Evolutionary conservation across 2,888 invertebrate species (phyloP), one percentile per base, ranked within the genome.

Genomic region (Acronicta psi): DNA sequence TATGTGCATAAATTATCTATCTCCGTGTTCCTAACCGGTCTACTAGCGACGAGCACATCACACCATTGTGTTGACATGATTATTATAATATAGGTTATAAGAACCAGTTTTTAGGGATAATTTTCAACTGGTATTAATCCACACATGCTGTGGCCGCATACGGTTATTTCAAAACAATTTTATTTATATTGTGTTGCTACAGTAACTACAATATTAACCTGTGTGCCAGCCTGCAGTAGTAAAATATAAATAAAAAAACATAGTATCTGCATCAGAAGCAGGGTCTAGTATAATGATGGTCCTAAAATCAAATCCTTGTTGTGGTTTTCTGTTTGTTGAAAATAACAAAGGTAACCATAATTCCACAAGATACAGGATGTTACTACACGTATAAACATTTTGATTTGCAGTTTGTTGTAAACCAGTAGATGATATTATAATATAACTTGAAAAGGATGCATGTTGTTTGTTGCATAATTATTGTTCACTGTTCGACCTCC

Each of bases 71-170:
- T 14, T 31, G 29, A 51, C 11, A 23, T 14, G 18, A n/a, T 23
- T 34, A 17, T 9, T 23, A 41, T 41, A n/a, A 37, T 10, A 9
- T 25, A 25, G 9, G 10, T 38, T 34, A n/a, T n/a, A 8, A 31
- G 7, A 31, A 52, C 36, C 59, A 37, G 65, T 57, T 46, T 34
- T 16, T 50, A 51, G 65, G 37, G 25, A 17, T 38, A 18, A 45
- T 31, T 45, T 50, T 46, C 20, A 51, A 51, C 16, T 46, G 23
- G 11, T 29, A 6, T 25, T 25, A 25, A 37, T 42, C 9, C 11
- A 37, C 11, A 11, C 29, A 9, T 49, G 8, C 17, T 17, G 29
- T 17, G 16, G 7, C 25, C 14, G 5, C 17, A 17, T 13, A 29
- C 4, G 11, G 29, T 29, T 29, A 29, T 29, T 29, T 29, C 11